Evolutionary conservation across 2,113 vertebrate species (phyloP).

Genomic region (Calonectris borealis): DNA sequence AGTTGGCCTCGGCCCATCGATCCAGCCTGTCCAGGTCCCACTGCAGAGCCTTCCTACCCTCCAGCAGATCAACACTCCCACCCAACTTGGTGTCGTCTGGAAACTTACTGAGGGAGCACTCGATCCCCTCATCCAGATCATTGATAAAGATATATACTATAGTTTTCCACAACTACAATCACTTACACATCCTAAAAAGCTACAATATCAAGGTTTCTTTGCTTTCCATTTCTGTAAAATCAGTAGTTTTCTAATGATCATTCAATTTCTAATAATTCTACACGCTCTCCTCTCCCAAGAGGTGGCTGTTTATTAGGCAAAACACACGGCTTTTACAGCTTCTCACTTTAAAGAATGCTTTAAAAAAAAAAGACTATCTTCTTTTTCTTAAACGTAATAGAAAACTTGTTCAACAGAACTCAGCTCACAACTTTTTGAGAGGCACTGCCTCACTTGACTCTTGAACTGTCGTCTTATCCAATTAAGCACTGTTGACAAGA

Average conservation of each 20-base stretch:
- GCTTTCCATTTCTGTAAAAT: background rate
- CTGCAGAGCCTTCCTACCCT: too few species aligned
- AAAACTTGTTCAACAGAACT: background rate
- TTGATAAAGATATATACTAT: too few species aligned
- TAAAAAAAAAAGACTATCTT: background rate
- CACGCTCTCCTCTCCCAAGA: background rate
- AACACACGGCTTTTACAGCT: background rate
- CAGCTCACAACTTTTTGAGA: background rate
- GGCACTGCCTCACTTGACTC: background rate
- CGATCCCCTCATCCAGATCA: too few species aligned
- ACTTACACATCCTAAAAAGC: background rate
- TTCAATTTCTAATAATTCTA: background rate
- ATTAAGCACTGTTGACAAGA: slow-evolving; percentile 7
- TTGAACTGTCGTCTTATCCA: slow-evolving; percentile 7
- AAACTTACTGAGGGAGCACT: too few species aligned
- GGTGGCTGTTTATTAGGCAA: background rate
- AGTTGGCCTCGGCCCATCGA: too few species aligned
- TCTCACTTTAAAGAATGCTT: background rate
- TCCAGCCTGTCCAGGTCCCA: too few species aligned
- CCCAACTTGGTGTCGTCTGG: too few species aligned
- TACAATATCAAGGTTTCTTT: background rate
- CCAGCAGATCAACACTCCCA: too few species aligned
- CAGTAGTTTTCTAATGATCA: background rate
- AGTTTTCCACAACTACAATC: background rate
- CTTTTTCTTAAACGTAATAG: background rate